Evolutionary conservation across 2,797 vertebrate genomes (phyloP).

Genomic region (Triplophysa yarkandensis): DNA sequence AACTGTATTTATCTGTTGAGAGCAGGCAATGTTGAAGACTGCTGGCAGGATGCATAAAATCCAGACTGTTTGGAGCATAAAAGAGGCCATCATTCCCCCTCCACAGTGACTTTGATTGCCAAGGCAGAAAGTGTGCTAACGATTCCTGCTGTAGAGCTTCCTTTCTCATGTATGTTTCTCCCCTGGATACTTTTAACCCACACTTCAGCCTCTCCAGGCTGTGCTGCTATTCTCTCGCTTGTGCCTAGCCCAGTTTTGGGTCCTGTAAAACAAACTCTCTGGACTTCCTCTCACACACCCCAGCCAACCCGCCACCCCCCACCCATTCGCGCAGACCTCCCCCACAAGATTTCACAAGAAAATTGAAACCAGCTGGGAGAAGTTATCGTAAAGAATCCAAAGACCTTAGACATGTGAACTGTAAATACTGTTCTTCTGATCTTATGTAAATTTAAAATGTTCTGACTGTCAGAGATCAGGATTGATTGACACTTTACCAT

Average conservation of each 20-base stretch:
- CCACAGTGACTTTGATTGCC: conserved; percentile 59
- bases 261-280: conserved; percentile 69
- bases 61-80: conserved; percentile 59
- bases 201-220: conserved; percentile 75
- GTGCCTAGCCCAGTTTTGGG: conserved; percentile 55
- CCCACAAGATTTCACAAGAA: conserved; percentile 70
- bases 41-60: conserved; percentile 68
- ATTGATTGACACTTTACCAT: conserved; percentile 72
- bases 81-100: conserved; percentile 71
- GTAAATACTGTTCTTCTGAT: conserved; percentile 58
- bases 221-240: conserved; percentile 9
- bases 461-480: conserved; percentile 70
- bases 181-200: conserved; percentile 66
- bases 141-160: conserved; percentile 62
- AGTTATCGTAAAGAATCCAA: conserved; percentile 56
- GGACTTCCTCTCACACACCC: conserved; percentile 63
- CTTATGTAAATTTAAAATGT: conserved; percentile 64
- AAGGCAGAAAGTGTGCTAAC: not conserved
- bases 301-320: too few species aligned
- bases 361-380: conserved; percentile 83
- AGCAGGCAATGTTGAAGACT: conserved; percentile 53
- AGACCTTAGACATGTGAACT: conserved; percentile 32
- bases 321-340: conserved; percentile 46
- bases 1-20: conserved; percentile 62
- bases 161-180: conserved; percentile 62